Conservation (phyloP, 2,797 vertebrate species). For the Coregonus sp. region DNA sequence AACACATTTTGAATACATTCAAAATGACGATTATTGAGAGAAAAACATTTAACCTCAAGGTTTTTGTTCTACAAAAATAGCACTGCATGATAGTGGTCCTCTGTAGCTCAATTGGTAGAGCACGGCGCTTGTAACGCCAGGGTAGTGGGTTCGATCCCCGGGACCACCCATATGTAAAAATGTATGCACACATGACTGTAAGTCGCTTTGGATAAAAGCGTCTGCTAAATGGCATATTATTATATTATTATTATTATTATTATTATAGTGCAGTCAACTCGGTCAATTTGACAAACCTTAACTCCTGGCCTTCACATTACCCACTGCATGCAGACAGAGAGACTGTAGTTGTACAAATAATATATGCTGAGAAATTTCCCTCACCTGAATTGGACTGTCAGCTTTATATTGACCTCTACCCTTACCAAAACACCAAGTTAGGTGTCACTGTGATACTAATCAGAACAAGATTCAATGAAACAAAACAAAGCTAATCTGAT, state of each 20-base stretch:
- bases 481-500: slow-evolving; percentile 48
- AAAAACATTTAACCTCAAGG: neutral
- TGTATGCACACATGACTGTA: too few relatives aligned
- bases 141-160: too few relatives aligned
- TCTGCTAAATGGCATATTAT: too few relatives aligned
- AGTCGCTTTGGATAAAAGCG: too few relatives aligned
- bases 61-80: slow-evolving; percentile 5
- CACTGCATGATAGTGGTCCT: neutral
- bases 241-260: too few relatives aligned
- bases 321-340: too few relatives aligned
- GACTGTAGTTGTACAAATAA: slow-evolving; percentile 49
- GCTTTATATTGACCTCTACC: slow-evolving; percentile 60
- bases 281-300: too few relatives aligned
- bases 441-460: slow-evolving; percentile 61
- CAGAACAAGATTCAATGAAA: slow-evolving; percentile 51
- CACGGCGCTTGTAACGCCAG: too few relatives aligned
- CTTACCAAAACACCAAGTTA: slow-evolving; percentile 50
- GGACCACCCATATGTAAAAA: too few relatives aligned
- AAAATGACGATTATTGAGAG: too few relatives aligned
- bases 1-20: neutral
- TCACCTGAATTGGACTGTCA: slow-evolving; percentile 50
- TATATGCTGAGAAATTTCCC: slow-evolving; percentile 67
- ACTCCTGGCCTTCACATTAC: too few relatives aligned
- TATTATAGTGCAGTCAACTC: neutral
- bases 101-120: too few relatives aligned